Evolutionary conservation across 2,113 vertebrate species (phyloP).

Genomic region (Albula goreensis): DNA sequence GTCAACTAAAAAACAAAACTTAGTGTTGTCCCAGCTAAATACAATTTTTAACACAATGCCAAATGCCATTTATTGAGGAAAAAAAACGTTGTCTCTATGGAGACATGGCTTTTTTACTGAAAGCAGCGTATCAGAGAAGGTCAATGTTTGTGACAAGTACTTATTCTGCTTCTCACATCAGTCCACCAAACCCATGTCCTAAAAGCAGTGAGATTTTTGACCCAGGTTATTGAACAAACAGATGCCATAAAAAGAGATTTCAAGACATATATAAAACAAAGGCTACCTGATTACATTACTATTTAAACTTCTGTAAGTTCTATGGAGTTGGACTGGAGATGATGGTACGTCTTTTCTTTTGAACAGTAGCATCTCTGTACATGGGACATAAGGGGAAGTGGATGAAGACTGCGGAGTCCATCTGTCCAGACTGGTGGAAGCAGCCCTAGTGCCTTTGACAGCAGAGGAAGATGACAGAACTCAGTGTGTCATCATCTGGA

Average conservation of each 20-base stretch:
- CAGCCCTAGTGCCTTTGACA: constrained; percentile 16
- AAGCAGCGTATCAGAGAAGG: neutral
- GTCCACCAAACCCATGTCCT: neutral
- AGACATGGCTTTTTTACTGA: constrained; percentile 16
- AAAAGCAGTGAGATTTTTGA: neutral
- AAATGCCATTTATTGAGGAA: neutral
- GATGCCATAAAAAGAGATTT: too few species aligned
- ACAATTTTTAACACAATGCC: neutral
- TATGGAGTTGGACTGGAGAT: neutral
- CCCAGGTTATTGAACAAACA: neutral
- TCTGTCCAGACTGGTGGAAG: constrained; percentile 48
- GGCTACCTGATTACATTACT: too few species aligned
- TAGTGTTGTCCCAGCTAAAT: neutral
- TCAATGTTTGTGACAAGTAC: neutral
- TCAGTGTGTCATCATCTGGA: neutral
- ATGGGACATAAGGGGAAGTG: constrained; percentile 42
- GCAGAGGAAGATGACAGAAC: neutral
- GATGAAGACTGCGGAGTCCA: constrained; percentile 45
- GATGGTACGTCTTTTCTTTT: neutral
- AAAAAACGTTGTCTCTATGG: constrained; percentile 37
- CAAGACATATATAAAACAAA: too few species aligned
- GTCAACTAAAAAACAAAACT: neutral
- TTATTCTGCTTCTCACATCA: neutral
- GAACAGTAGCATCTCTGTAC: constrained; percentile 34
- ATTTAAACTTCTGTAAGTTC: too few species aligned